Evolutionary conservation across 2,888 invertebrate genomes (phyloP).

Genomic region (Leucophenga maculata): DNA sequence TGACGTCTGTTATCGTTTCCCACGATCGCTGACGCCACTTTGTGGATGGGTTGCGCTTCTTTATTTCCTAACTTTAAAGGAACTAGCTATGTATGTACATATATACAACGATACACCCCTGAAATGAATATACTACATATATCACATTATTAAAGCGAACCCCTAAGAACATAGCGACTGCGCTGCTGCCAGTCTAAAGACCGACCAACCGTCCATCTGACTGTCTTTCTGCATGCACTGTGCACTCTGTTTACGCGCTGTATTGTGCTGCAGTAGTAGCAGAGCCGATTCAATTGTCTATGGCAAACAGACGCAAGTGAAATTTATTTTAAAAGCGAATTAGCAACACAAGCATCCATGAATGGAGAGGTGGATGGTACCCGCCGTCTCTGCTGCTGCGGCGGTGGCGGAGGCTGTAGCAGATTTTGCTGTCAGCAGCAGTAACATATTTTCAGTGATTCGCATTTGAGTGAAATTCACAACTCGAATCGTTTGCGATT

Average conservation of each 20-base stretch:
- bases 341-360: slow-evolving; percentile 28
- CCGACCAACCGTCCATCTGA: too few relatives aligned
- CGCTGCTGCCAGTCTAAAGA: neutral
- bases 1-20: slow-evolving; percentile 60
- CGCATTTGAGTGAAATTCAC: too few relatives aligned
- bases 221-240: neutral
- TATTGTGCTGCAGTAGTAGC: neutral
- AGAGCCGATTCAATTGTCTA: neutral
- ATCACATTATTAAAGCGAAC: neutral
- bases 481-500: too few relatives aligned
- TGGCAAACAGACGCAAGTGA: slow-evolving; percentile 39
- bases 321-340: slow-evolving; percentile 63
- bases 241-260: too few relatives aligned
- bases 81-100: too few relatives aligned
- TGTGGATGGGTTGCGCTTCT: too few relatives aligned
- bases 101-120: neutral
- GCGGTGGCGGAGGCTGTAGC: too few relatives aligned
- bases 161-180: neutral
- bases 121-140: neutral
- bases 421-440: slow-evolving; percentile 48
- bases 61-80: slow-evolving; percentile 65
- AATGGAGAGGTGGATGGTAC: neutral
- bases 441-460: slow-evolving; percentile 40
- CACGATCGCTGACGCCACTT: slow-evolving; percentile 54
- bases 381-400: neutral